A percentile compares a stretch with the other conserved stretches of the same genome.
These are phyloP conservation scores for Limulus polyphemus DNA, from an alignment of 2,888 invertebrate genomes.

Conservation along the genomic window DNA sequence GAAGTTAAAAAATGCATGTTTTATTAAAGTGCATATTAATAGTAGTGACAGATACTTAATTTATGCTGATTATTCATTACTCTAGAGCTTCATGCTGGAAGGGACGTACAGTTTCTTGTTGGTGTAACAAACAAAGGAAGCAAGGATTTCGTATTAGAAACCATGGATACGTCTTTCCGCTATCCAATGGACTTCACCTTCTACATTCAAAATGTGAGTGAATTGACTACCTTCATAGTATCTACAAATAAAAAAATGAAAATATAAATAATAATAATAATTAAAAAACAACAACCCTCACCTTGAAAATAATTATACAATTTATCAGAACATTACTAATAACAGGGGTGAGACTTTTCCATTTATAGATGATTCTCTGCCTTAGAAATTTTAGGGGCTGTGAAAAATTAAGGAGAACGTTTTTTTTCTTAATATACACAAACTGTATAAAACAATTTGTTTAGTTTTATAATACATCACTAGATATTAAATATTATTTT, in stretches of 20 bases:
- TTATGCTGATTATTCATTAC: slow-evolving; percentile 24
- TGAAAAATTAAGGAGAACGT: no score
- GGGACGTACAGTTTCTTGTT: slow-evolving; percentile 83
- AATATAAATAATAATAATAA: background rate
- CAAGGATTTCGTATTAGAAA: slow-evolving; percentile 78
- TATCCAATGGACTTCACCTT: slow-evolving; percentile 98
- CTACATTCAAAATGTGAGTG: slow-evolving; percentile 75
- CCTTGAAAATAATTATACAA: no score
- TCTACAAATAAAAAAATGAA: background rate
- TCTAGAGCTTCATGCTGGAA: slow-evolving; percentile 77
- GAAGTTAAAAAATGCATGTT: no score
- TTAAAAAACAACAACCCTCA: background rate
- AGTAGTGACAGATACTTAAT: background rate
- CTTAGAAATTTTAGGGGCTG: no score
- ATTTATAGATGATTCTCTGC: no score
- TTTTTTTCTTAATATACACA: background rate
- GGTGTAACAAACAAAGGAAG: slow-evolving; percentile 88
- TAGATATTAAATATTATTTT: no score
- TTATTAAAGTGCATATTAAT: no score
- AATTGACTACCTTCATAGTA: background rate
- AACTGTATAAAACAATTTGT: background rate
- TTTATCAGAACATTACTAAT: no score
- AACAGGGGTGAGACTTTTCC: no score
- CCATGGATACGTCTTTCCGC: slow-evolving; percentile 92
- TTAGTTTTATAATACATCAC: background rate